A percentile compares a stretch with the other conserved stretches of the same genome.
Conservation (phyloP, 1,140 invertebrate species). For the Lasaia peninsularis region DNA sequence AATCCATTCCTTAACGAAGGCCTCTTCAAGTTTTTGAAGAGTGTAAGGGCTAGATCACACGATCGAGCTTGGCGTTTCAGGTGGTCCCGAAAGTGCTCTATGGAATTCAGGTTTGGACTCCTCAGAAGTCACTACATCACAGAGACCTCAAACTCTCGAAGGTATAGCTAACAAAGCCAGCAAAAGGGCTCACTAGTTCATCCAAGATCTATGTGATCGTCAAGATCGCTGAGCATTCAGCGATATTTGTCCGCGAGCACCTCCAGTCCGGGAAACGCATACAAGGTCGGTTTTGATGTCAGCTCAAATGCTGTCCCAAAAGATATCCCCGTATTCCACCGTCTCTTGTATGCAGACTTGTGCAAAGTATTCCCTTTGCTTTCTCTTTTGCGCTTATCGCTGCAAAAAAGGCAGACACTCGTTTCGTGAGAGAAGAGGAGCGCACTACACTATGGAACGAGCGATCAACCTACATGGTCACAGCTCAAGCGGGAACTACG, state of each 20-base stretch:
- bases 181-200: no score
- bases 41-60: no score
- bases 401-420: background rate
- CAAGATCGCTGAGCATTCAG: no score
- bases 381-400: background rate
- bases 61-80: no score
- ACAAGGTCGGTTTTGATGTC: constrained; percentile 24
- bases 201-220: no score
- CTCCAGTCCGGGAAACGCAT: constrained; percentile 20
- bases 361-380: background rate
- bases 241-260: background rate
- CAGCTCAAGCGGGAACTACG: background rate
- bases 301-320: constrained; percentile 23
- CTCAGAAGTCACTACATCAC: background rate
- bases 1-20: no score
- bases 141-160: background rate
- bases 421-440: background rate
- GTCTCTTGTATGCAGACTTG: background rate
- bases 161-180: background rate
- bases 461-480: background rate
- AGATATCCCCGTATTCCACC: background rate
- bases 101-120: no score
- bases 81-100: no score
- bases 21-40: no score
- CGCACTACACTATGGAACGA: background rate